Percentiles rank a stretch among this genome's conserved stretches.
Evolutionary conservation across 2,888 invertebrate genomes (phyloP).

Genomic region (Arctia plantaginis): DNA sequence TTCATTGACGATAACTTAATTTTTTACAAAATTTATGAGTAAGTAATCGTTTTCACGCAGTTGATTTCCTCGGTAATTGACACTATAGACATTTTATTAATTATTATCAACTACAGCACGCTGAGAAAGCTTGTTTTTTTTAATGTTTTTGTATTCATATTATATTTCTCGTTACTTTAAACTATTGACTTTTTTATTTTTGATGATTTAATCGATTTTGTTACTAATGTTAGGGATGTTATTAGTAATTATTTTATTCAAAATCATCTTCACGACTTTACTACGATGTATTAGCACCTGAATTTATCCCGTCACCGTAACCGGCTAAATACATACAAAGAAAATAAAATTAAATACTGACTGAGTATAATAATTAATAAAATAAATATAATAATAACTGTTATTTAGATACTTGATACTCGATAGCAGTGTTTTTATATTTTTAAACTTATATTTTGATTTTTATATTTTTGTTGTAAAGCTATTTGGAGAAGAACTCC

Average conservation of each 20-base stretch:
- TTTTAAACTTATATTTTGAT: too few species aligned
- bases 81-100: not conserved
- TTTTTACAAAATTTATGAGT: not conserved
- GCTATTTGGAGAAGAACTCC: too few species aligned
- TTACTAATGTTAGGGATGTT: not conserved
- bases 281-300: too few species aligned
- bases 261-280: too few species aligned
- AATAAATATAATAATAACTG: too few species aligned
- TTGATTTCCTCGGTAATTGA: not conserved
- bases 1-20: not conserved
- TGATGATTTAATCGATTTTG: not conserved
- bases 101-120: not conserved
- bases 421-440: too few species aligned
- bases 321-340: too few species aligned
- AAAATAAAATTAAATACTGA: too few species aligned
- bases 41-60: not conserved
- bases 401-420: too few species aligned
- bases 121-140: not conserved
- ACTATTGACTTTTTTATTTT: not conserved
- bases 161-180: not conserved
- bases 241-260: not conserved
- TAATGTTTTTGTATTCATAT: not conserved
- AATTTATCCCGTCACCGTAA: too few species aligned
- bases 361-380: too few species aligned
- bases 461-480: too few species aligned